Evolutionary conservation across 2,113 vertebrate genomes (phyloP).

Genomic region (Megalops atlanticus): DNA sequence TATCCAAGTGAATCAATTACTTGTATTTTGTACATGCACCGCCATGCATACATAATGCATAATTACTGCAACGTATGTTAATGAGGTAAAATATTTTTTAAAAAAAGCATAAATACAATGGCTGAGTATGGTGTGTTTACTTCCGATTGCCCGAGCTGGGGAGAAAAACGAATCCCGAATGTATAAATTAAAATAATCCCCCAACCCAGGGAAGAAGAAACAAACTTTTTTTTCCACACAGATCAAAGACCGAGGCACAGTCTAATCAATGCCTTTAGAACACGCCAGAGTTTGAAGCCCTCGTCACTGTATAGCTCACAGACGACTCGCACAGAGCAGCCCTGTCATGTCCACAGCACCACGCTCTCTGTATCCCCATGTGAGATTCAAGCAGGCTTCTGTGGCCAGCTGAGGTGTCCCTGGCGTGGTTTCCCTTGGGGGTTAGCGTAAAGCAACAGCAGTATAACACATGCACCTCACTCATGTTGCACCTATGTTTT

Average conservation of each 20-base stretch:
- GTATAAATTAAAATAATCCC: slow-evolving; percentile 78
- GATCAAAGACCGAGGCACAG: slow-evolving; percentile 67
- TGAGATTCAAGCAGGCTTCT: background rate
- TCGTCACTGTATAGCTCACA: slow-evolving; percentile 22
- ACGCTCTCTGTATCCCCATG: background rate
- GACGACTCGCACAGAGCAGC: background rate
- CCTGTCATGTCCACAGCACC: background rate
- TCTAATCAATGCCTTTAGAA: slow-evolving; percentile 61
- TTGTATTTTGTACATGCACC: slow-evolving; percentile 52
- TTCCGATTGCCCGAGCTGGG: slow-evolving; percentile 62
- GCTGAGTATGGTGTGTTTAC: slow-evolving; percentile 68
- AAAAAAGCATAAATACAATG: slow-evolving; percentile 63
- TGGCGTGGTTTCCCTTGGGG: background rate
- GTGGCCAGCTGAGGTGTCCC: background rate
- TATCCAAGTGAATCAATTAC: slow-evolving; percentile 62
- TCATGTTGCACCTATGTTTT: background rate
- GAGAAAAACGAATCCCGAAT: slow-evolving; percentile 65
- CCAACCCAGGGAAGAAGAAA: slow-evolving; percentile 54
- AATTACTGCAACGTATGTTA: slow-evolving; percentile 68
- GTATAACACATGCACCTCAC: too few species aligned
- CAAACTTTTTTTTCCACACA: slow-evolving; percentile 55
- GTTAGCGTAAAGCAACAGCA: too few species aligned
- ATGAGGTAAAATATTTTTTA: slow-evolving; percentile 52
- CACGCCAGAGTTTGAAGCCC: slow-evolving; percentile 69
- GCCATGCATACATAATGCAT: slow-evolving; percentile 48